These are phyloP conservation scores for Ascidia mentula DNA, from an alignment of 23 tunicate genomes.

Conservation along the genomic window DNA sequence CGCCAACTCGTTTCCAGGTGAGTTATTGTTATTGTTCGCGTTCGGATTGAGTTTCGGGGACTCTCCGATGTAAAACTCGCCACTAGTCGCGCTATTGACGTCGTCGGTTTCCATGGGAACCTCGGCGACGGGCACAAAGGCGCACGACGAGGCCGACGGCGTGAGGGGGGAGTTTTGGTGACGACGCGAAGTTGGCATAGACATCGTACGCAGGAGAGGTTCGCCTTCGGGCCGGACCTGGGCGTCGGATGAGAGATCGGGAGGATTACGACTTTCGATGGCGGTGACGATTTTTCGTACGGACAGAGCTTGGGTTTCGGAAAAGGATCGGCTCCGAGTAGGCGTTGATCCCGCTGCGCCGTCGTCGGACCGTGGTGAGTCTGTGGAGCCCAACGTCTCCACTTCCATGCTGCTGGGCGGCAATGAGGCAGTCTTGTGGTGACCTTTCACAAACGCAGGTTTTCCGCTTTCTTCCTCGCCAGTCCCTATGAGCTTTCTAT, in stretches of 20 bases:
- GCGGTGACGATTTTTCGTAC: constrained; percentile 50
- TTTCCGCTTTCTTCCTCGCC: not conserved
- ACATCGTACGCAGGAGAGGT: constrained; percentile 37
- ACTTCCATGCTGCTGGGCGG: constrained; percentile 14
- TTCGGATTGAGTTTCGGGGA: constrained; percentile 1
- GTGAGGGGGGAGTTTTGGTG: not conserved
- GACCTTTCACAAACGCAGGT: constrained; percentile 39
- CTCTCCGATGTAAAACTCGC: constrained; percentile 29
- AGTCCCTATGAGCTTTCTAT: not conserved
- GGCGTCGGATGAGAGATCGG: not conserved
- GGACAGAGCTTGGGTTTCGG: constrained; percentile 32
- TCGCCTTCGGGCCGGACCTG: constrained; percentile 10
- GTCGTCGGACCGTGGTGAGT: not conserved
- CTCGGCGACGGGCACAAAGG: constrained; percentile 28
- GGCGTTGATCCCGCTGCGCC: not conserved
- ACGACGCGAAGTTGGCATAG: constrained; percentile 39
- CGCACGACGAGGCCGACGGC: constrained; percentile 16
- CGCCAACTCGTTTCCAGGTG: not conserved
- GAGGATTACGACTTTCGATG: constrained; percentile 28
- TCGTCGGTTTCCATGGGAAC: constrained; percentile 8
- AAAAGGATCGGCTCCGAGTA: constrained; percentile 23
- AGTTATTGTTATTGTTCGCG: constrained; percentile 35
- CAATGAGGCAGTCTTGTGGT: constrained; percentile 47
- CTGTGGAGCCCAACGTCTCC: not conserved
- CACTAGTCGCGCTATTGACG: not conserved